A percentile compares a stretch with the other conserved stretches of the same genome.
These are phyloP conservation scores for Peromyscus leucopus DNA, from an alignment of 2,113 vertebrate species.

Conservation along the genomic window DNA sequence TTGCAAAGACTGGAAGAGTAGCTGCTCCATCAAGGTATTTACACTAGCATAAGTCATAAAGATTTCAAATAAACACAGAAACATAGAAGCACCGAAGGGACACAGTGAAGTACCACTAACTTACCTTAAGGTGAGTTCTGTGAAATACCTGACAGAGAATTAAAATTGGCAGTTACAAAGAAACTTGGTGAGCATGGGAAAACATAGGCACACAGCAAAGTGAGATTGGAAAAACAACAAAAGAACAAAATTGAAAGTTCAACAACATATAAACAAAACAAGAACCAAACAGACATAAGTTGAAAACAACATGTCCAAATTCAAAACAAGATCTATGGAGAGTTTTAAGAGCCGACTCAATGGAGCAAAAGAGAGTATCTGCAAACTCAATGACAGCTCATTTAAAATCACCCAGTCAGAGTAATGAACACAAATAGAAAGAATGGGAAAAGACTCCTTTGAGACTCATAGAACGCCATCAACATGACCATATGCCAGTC, in stretches of 20 bases:
- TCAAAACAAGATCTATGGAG: background rate
- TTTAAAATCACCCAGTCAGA: background rate
- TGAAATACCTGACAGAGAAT: background rate
- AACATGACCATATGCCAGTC: background rate
- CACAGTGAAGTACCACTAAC: background rate
- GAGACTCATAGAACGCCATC: background rate
- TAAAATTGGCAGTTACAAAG: background rate
- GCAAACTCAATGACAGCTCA: background rate
- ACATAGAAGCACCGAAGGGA: background rate
- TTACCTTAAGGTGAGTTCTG: background rate
- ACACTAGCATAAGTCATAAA: background rate
- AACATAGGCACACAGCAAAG: background rate
- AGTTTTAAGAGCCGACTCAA: background rate
- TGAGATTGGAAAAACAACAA: background rate
- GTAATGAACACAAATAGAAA: background rate
- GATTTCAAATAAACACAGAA: background rate
- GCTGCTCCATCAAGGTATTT: background rate
- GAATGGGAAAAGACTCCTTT: background rate
- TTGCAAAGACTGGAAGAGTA: background rate
- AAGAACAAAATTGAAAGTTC: background rate
- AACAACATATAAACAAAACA: background rate
- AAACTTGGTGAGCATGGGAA: background rate
- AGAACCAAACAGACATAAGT: background rate
- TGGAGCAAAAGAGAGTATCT: background rate
- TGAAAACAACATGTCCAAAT: background rate